phyloP scores from a whole-genome alignment of 1,140 invertebrate genomes.

The Hesperophylax magnus region DNA sequence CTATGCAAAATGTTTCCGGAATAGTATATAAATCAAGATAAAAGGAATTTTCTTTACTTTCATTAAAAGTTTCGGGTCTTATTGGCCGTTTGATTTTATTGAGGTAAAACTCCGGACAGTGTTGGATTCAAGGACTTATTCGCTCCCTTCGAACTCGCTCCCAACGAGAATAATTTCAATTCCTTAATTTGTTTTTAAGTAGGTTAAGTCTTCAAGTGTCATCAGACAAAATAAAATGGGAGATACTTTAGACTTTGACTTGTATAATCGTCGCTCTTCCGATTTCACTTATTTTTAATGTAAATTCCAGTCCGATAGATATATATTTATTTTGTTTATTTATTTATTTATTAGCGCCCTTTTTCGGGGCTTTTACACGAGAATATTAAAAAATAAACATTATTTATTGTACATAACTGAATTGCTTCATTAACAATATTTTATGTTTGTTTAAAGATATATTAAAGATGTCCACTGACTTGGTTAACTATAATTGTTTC shows the following conservation, averaged over 20 bases:
- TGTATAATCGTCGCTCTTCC: too few relatives aligned
- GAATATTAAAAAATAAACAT: too few relatives aligned
- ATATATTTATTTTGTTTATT: background rate
- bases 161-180: slow-evolving; percentile 10
- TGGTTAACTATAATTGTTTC: too few relatives aligned
- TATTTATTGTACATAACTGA: too few relatives aligned
- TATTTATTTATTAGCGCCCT: too few relatives aligned
- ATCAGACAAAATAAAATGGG: slow-evolving; percentile 4
- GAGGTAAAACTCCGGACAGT: slow-evolving; percentile 33
- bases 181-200: slow-evolving; percentile 21
- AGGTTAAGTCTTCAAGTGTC: background rate
- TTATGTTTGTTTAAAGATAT: too few relatives aligned
- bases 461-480: too few relatives aligned
- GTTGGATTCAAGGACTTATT: slow-evolving; percentile 44
- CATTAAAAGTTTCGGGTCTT: slow-evolving; percentile 53
- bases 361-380: too few relatives aligned
- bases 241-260: background rate
- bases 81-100: slow-evolving; percentile 53
- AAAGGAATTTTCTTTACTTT: slow-evolving; percentile 42
- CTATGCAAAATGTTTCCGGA: slow-evolving; percentile 8
- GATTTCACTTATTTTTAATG: too few relatives aligned
- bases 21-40: slow-evolving; percentile 46
- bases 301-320: too few relatives aligned
- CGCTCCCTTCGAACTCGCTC: background rate
- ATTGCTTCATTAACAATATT: too few relatives aligned